These are phyloP conservation scores for Chymomyza caudatula DNA, from an alignment of 2,888 invertebrate species.

Conservation along the genomic window DNA sequence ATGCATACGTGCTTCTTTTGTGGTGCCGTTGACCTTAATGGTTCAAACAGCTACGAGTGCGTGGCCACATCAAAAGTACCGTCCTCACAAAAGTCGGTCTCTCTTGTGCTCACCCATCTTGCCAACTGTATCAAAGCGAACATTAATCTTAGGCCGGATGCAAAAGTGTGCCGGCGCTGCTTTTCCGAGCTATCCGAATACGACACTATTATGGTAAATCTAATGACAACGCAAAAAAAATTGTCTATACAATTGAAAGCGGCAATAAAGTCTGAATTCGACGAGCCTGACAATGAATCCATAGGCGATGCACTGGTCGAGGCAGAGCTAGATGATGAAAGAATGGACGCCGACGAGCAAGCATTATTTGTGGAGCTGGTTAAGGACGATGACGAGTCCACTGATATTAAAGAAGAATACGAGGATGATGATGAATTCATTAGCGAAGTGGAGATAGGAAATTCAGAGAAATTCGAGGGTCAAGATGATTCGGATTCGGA, in stretches of 20 bases:
- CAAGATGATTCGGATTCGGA: slow-evolving; percentile 23
- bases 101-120: slow-evolving; percentile 69
- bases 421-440: slow-evolving; percentile 33
- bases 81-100: slow-evolving; percentile 68
- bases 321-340: slow-evolving; percentile 3
- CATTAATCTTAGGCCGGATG: slow-evolving; percentile 50
- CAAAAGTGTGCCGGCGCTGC: slow-evolving; percentile 65
- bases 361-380: slow-evolving; percentile 57
- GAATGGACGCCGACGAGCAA: slow-evolving; percentile 46
- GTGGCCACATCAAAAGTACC: slow-evolving; percentile 61
- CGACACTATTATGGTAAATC: slow-evolving; percentile 72
- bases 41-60: slow-evolving; percentile 49
- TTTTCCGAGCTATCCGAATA: slow-evolving; percentile 67
- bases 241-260: slow-evolving; percentile 63
- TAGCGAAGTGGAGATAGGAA: slow-evolving; percentile 18
- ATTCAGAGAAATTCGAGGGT: not conserved
- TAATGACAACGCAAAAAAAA: slow-evolving; percentile 68
- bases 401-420: slow-evolving; percentile 49
- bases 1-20: slow-evolving; percentile 72
- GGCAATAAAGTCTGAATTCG: slow-evolving; percentile 56
- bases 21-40: slow-evolving; percentile 57
- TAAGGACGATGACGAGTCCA: slow-evolving; percentile 44
- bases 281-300: slow-evolving; percentile 27
- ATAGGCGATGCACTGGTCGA: slow-evolving; percentile 1
- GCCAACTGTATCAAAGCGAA: slow-evolving; percentile 72